Evolutionary conservation across 1,140 invertebrate species (phyloP).

Genomic region (Cyphomyrmex costatus): DNA sequence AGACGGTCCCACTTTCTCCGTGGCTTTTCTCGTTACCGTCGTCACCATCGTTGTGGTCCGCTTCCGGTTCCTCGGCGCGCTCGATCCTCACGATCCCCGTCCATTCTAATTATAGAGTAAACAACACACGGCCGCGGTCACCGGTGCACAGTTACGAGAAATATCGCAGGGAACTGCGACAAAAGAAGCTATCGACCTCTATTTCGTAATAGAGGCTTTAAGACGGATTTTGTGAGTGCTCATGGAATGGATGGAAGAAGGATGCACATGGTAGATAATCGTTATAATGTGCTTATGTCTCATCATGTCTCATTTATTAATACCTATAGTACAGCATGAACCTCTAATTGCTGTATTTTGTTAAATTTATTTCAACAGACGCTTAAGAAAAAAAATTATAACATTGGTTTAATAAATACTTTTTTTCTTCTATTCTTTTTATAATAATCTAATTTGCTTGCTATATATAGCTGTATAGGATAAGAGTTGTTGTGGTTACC

Average conservation of each 20-base stretch:
- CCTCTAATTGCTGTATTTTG: not conserved
- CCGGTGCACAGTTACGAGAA: slow-evolving; percentile 17
- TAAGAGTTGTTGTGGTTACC: slow-evolving; percentile 35
- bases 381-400: not conserved
- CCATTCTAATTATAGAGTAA: slow-evolving; percentile 62
- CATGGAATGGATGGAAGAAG: not conserved
- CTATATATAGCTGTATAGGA: not conserved
- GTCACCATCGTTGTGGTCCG: slow-evolving; percentile 17
- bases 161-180: slow-evolving; percentile 6
- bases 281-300: not conserved
- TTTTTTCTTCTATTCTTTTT: not conserved
- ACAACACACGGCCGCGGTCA: slow-evolving; percentile 12
- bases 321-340: not conserved
- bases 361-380: not conserved
- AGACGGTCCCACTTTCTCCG: not conserved
- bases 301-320: not conserved
- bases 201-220: slow-evolving; percentile 36
- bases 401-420: not conserved
- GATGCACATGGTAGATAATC: slow-evolving; percentile 35
- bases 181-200: slow-evolving; percentile 39
- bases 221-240: not conserved
- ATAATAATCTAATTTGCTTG: not conserved
- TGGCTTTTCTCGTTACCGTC: slow-evolving; percentile 27
- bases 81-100: not conserved
- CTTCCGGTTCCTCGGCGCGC: slow-evolving; percentile 54